Base-by-base conservation (phyloP, 1,140 invertebrate species). In the Drosophila sechellia region DNA sequence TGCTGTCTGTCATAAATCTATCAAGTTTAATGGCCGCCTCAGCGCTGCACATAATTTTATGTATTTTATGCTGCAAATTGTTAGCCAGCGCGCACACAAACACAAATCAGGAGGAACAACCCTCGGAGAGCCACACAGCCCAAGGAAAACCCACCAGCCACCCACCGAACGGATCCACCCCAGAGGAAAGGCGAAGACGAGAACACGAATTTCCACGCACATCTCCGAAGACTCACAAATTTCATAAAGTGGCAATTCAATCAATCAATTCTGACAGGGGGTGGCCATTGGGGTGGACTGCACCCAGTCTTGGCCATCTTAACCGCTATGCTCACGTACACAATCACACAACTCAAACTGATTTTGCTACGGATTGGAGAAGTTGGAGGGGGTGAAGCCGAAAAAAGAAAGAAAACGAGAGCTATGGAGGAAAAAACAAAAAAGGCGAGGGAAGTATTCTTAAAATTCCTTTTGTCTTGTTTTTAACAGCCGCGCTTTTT, bases 191-290 rank as follows among this genome's bases (percentile, higher is more conserved):
- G 63, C 53, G 52, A 20, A 61, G 42, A 58, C 60, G 68, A 53
- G 60, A 66, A 75, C 79, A 87, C 79, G 78, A 90, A 68, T 86
- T 90, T 80, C 68, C 79, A 87, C 87, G 87, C 85, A 91, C 79
- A 91, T 91, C 90, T 91, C 90, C 56, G 77, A 91, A 91, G 90
- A 91, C 90, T 91, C 90, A 91, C 90, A 91, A 91, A 91, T 91
- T 91, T 91, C 86, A 91, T 91, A 90, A 91, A 91, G 90, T 90
- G 90, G 90, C 90, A 91, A 91, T 91, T 91, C 90, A 91, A 91
- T 91, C 90, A 91, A 91, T 91, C 90, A 91, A 91, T 90, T 91
- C 77, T 80, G 90, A 91, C 90, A 86, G 81, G 55, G 54, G 59
- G 65, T 65, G 69, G 42, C 73, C 52, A 74, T 50, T 46, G 48